These are phyloP conservation scores for Tupaia tana DNA, from an alignment of 2,113 vertebrate species.

Conservation along the genomic window DNA sequence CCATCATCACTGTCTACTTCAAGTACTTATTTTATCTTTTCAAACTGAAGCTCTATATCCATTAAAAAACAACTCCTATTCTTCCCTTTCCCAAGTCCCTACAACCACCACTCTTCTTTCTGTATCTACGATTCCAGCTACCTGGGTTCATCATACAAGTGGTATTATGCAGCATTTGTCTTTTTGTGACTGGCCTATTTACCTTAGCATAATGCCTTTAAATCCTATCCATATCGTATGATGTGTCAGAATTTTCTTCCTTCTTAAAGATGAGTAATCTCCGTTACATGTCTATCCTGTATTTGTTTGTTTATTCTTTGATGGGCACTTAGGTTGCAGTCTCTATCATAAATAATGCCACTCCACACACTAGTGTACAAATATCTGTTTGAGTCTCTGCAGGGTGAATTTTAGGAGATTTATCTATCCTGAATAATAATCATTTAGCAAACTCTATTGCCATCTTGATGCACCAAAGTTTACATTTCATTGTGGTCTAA, in stretches of 20 bases:
- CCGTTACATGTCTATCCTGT: too few species aligned
- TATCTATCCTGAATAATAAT: neutral
- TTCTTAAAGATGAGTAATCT: neutral
- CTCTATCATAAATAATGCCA: neutral
- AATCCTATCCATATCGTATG: neutral
- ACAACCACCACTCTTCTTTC: neutral
- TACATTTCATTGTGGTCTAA: neutral
- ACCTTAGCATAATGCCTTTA: neutral
- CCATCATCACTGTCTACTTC: neutral
- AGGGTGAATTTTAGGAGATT: neutral
- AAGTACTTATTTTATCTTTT: neutral
- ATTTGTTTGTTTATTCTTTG: neutral
- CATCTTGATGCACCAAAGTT: neutral
- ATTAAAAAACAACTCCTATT: neutral
- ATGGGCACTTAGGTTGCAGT: neutral
- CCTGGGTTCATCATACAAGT: neutral
- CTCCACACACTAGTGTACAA: neutral
- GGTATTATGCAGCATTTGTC: too few species aligned
- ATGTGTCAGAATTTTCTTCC: neutral
- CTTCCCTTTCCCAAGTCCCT: neutral
- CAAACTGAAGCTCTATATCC: neutral
- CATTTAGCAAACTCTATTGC: neutral
- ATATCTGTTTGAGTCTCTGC: neutral
- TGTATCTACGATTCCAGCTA: neutral
- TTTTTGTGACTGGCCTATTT: neutral